phyloP scores from a whole-genome alignment of 2,113 vertebrate species.

The Rhynchomys soricoides region DNA sequence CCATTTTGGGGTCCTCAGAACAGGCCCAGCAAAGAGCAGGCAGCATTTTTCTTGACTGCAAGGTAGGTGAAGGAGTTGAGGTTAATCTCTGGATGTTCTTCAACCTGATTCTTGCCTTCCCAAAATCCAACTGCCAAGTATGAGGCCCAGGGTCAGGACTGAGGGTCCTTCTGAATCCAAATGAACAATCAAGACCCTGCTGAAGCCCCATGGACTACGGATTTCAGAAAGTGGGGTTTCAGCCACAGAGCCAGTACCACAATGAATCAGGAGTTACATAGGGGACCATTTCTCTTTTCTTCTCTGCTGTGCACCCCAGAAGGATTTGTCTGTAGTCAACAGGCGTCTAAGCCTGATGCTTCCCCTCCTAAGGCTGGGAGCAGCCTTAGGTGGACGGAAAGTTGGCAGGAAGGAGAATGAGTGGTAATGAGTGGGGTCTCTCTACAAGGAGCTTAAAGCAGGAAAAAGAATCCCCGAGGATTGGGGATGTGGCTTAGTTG shows the following conservation, averaged over 20 bases:
- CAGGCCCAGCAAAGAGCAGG: neutral
- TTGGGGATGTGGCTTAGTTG: neutral
- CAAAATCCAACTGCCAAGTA: neutral
- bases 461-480: neutral
- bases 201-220: neutral
- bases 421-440: neutral
- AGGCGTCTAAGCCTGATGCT: neutral
- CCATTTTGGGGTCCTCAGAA: neutral
- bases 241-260: constrained; percentile 10
- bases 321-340: neutral
- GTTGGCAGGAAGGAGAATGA: neutral
- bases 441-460: neutral
- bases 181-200: neutral
- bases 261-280: constrained; percentile 48
- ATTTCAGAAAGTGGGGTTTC: constrained; percentile 47
- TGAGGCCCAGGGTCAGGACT: neutral
- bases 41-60: neutral
- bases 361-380: neutral
- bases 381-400: neutral
- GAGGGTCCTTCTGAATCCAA: neutral
- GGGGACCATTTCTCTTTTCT: neutral
- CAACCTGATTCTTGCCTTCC: neutral
- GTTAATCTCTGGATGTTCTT: neutral
- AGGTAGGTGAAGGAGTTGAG: neutral
- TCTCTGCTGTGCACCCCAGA: neutral